phyloP scores from a whole-genome alignment of 1,140 invertebrate species.

The Phthorimaea operculella region DNA sequence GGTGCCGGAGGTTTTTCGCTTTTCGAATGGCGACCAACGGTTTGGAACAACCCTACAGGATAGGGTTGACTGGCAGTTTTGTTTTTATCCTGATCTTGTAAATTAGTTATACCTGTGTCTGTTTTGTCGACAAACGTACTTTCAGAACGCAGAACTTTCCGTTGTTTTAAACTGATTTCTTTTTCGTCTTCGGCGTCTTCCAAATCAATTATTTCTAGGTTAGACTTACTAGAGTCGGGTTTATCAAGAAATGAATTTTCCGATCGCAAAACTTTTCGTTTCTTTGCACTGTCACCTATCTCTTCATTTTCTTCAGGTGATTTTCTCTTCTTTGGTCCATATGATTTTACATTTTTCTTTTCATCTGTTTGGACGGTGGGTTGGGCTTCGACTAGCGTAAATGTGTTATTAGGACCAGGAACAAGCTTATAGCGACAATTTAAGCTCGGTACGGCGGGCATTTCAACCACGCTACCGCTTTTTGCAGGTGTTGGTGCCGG shows the following conservation, averaged over 20 bases:
- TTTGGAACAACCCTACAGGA: constrained; percentile 54
- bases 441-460: constrained; percentile 25
- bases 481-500: too few relatives aligned
- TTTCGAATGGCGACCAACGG: constrained; percentile 24
- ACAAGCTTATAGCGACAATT: constrained; percentile 47
- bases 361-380: background rate
- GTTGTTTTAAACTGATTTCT: too few relatives aligned
- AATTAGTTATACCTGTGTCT: too few relatives aligned
- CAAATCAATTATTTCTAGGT: too few relatives aligned
- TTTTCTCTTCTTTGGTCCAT: constrained; percentile 9
- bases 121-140: too few relatives aligned
- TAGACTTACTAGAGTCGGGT: too few relatives aligned
- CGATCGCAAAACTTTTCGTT: background rate
- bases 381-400: constrained; percentile 46
- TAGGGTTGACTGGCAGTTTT: constrained; percentile 32
- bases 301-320: constrained; percentile 9
- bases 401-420: constrained; percentile 55
- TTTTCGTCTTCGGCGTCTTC: too few relatives aligned
- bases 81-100: too few relatives aligned
- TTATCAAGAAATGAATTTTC: too few relatives aligned
- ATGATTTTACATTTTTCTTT: constrained; percentile 5
- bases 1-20: constrained; percentile 6
- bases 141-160: too few relatives aligned
- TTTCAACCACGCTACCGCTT: too few relatives aligned
- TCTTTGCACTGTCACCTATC: background rate